phyloP scores from a whole-genome alignment of 2,113 vertebrate genomes.

The Pollachius pollachius region DNA sequence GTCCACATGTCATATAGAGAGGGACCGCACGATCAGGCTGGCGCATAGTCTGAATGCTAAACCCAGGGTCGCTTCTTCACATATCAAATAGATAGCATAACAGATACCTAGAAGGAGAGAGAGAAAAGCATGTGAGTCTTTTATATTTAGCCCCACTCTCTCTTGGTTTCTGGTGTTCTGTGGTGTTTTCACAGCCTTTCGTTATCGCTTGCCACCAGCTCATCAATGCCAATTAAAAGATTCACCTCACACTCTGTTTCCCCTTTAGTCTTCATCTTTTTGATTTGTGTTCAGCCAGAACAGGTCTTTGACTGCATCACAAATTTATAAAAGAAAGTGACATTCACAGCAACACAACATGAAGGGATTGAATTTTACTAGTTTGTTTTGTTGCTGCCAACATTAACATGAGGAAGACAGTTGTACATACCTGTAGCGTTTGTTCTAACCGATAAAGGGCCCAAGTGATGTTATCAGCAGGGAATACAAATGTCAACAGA shows the following conservation, averaged over 20 bases:
- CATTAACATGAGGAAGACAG: not conserved
- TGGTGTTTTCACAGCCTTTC: conserved; percentile 9
- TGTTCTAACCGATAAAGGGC: too few species aligned
- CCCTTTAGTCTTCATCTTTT: conserved; percentile 20
- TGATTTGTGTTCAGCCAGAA: not conserved
- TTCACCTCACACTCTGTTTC: conserved; percentile 21
- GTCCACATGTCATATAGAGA: too few species aligned
- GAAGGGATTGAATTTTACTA: not conserved
- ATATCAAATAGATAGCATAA: too few species aligned
- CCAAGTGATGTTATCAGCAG: not conserved
- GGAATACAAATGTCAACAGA: not conserved
- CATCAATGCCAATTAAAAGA: conserved; percentile 42
- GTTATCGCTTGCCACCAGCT: conserved; percentile 8
- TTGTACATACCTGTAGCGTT: not conserved
- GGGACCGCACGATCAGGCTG: too few species aligned
- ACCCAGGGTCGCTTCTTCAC: too few species aligned
- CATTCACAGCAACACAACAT: not conserved
- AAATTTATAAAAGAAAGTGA: conserved; percentile 23
- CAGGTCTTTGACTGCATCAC: not conserved
- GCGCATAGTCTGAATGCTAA: not conserved
- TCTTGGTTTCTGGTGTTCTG: not conserved
- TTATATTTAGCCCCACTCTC: conserved; percentile 6
- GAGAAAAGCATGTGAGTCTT: conserved; percentile 11
- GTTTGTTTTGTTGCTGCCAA: not conserved
- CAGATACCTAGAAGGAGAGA: not conserved